Evolutionary conservation across 2,113 vertebrate species (phyloP).

Genomic region (Sander lucioperca): DNA sequence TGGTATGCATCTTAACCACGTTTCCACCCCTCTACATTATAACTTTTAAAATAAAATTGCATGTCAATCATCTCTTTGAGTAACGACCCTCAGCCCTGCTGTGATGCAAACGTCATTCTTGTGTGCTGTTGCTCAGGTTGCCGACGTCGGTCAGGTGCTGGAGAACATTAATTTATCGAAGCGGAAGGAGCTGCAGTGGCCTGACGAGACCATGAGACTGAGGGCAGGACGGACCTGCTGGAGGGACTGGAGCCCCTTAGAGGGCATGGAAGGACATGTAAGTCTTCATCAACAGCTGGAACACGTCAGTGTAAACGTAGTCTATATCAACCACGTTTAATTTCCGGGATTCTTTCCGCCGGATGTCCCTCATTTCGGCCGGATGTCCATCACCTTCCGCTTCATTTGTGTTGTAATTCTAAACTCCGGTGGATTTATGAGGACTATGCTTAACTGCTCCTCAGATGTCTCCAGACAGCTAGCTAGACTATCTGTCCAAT

Average conservation of each 20-base stretch:
- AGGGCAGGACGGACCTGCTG: constrained; percentile 96
- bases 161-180: constrained; percentile 97
- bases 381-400: no score
- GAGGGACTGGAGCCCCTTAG: constrained; percentile 98
- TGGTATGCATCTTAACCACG: background rate
- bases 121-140: constrained; percentile 83
- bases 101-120: background rate
- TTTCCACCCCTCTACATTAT: background rate
- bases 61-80: background rate
- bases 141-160: constrained; percentile 94
- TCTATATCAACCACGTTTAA: no score
- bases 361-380: no score
- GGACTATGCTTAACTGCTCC: no score
- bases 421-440: no score
- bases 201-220: constrained; percentile 93
- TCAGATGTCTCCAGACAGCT: no score
- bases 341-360: no score
- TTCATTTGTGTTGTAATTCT: no score
- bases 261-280: constrained; percentile 99
- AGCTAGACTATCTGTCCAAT: no score
- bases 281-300: constrained; percentile 68
- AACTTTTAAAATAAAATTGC: no score
- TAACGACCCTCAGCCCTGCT: background rate
- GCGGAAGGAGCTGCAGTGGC: constrained; percentile 98
- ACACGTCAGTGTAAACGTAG: no score